Percentiles rank a stretch among this genome's conserved stretches.
phyloP scores from a whole-genome alignment of 2,797 vertebrate species.

The Scarus forsteni region DNA sequence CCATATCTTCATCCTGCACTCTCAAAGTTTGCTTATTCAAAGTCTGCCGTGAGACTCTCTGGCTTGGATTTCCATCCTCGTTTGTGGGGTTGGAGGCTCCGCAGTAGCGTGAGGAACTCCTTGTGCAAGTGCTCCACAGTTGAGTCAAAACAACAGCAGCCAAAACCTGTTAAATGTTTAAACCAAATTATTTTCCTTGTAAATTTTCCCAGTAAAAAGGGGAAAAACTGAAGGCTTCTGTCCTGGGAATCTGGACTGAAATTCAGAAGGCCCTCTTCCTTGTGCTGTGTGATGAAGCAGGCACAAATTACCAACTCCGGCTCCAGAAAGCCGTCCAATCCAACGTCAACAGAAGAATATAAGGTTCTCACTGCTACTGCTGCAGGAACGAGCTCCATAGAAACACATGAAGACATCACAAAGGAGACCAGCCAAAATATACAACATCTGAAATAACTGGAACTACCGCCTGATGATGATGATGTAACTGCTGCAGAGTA shows the following conservation, averaged over 20 bases:
- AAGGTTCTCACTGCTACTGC: too few species aligned
- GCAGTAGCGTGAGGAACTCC: conserved; percentile 28
- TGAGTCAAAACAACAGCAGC: conserved; percentile 51
- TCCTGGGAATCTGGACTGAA: conserved; percentile 1
- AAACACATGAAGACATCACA: too few species aligned
- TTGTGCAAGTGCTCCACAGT: conserved; percentile 46
- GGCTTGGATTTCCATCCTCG: conserved; percentile 54
- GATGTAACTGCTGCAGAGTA: too few species aligned
- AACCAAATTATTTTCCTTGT: conserved; percentile 24
- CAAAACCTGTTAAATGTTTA: conserved; percentile 38
- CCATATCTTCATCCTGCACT: conserved; percentile 78
- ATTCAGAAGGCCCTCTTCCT: not conserved
- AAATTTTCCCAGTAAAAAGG: conserved; percentile 12
- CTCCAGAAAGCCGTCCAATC: too few species aligned
- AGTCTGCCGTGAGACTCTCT: conserved; percentile 60
- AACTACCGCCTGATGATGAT: too few species aligned
- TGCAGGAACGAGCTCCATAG: too few species aligned
- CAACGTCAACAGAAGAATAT: too few species aligned
- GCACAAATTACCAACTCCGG: too few species aligned
- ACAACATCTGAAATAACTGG: too few species aligned
- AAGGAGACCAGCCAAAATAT: too few species aligned
- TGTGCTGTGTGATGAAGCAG: too few species aligned
- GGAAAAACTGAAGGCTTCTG: conserved; percentile 5
- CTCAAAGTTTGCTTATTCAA: conserved; percentile 67
- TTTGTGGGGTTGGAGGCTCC: conserved; percentile 49